Evolutionary conservation across 2,888 invertebrate species (phyloP).

Genomic region (Cyclophora albipunctata): DNA sequence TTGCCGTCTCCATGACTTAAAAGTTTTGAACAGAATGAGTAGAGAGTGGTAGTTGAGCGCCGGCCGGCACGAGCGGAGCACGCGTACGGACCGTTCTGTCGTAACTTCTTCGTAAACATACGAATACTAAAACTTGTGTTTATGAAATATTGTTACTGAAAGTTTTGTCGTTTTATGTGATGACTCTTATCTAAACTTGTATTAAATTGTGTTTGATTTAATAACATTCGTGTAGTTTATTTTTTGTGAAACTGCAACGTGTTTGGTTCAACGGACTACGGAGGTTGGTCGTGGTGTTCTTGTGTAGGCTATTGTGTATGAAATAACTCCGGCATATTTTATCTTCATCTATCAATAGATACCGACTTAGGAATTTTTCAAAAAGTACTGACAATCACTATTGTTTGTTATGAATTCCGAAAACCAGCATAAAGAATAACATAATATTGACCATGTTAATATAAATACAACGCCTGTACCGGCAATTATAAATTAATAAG

Average conservation of each 20-base stretch:
- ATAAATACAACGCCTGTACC: too few relatives aligned
- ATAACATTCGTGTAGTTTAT: constrained; percentile 51
- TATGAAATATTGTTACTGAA: constrained; percentile 29
- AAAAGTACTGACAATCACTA: too few relatives aligned
- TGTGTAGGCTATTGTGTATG: constrained; percentile 58
- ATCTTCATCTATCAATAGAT: constrained; percentile 8
- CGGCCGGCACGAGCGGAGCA: constrained; percentile 61
- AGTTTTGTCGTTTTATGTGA: constrained; percentile 31
- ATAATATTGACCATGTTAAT: too few relatives aligned
- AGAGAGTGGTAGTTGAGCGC: constrained; percentile 67
- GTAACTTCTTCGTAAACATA: constrained; percentile 59
- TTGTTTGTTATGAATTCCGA: too few relatives aligned
- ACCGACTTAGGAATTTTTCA: too few relatives aligned
- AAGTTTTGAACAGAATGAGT: constrained; percentile 70
- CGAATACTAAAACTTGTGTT: constrained; percentile 58
- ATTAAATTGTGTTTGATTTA: constrained; percentile 45
- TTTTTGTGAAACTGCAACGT: constrained; percentile 72
- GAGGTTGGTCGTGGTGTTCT: constrained; percentile 68
- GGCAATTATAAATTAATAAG: too few relatives aligned
- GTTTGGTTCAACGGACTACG: constrained; percentile 74
- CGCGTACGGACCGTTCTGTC: constrained; percentile 41
- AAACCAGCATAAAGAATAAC: too few relatives aligned
- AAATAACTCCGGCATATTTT: constrained; percentile 52
- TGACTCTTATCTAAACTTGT: constrained; percentile 22
- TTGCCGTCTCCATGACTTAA: constrained; percentile 76